Evolutionary conservation across 2,113 vertebrate species (phyloP).

Genomic region (Toxotes chatareus): DNA sequence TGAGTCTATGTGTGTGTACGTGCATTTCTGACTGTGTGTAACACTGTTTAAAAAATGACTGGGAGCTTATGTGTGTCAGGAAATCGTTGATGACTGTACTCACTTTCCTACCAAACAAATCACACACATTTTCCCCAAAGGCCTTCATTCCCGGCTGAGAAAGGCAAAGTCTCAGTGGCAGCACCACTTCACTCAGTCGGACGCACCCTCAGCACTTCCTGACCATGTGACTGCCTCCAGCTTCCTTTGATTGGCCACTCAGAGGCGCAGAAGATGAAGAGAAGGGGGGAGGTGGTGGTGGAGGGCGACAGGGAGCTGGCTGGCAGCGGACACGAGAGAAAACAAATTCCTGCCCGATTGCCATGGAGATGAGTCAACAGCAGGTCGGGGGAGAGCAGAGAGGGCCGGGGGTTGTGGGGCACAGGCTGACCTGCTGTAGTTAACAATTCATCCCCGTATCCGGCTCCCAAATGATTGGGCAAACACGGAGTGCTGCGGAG

Average conservation of each 20-base stretch:
- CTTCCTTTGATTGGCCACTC: conserved; percentile 58
- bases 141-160: conserved; percentile 32
- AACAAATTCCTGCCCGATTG: conserved; percentile 74
- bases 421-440: conserved; percentile 79
- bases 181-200: conserved; percentile 35
- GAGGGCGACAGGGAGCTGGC: conserved; percentile 28
- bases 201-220: conserved; percentile 52
- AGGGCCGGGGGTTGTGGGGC: conserved; percentile 56
- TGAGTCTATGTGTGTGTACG: not conserved
- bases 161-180: conserved; percentile 43
- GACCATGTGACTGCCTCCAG: conserved; percentile 59
- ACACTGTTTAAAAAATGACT: not conserved
- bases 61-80: not conserved
- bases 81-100: conserved; percentile 30
- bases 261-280: conserved; percentile 32
- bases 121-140: conserved; percentile 32
- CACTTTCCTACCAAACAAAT: conserved; percentile 46
- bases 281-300: conserved; percentile 34
- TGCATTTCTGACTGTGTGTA: not conserved
- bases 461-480: conserved; percentile 82
- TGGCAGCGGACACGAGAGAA: conserved; percentile 68
- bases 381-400: conserved; percentile 49
- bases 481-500: conserved; percentile 77
- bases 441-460: conserved; percentile 83
- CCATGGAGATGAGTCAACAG: conserved; percentile 83